Conservation (phyloP, 2,888 invertebrate species). For the Thalpophila matura region DNA sequence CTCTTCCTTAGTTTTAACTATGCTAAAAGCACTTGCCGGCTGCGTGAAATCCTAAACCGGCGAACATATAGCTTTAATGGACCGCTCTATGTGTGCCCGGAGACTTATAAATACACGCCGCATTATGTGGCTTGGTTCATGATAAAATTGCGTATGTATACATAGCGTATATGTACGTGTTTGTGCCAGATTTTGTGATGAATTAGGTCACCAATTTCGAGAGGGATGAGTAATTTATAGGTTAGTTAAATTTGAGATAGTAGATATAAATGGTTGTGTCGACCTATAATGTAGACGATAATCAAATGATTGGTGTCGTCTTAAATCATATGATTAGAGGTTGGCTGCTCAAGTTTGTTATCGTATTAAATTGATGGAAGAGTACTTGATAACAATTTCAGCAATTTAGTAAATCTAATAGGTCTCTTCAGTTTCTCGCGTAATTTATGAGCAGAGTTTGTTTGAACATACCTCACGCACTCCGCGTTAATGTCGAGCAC, state of each 20-base stretch:
- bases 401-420: neutral
- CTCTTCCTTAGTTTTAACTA: no score
- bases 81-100: conserved; percentile 55
- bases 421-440: no score
- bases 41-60: conserved; percentile 65
- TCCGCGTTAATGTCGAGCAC: no score
- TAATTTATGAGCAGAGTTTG: no score
- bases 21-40: conserved; percentile 69
- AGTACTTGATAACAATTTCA: neutral
- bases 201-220: conserved; percentile 45
- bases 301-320: conserved; percentile 15
- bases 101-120: conserved; percentile 56
- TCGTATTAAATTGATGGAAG: neutral
- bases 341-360: neutral
- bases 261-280: conserved; percentile 32
- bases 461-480: no score
- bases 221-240: conserved; percentile 37
- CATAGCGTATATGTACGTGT: conserved; percentile 5
- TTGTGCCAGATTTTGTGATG: conserved; percentile 40
- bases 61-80: conserved; percentile 60
- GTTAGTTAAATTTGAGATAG: conserved; percentile 32
- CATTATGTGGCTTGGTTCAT: conserved; percentile 42
- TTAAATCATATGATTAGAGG: conserved; percentile 17
- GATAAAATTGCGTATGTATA: conserved; percentile 40
- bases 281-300: conserved; percentile 7